Conservation (phyloP, 2,113 vertebrate species). For the Piliocolobus tephrosceles region DNA sequence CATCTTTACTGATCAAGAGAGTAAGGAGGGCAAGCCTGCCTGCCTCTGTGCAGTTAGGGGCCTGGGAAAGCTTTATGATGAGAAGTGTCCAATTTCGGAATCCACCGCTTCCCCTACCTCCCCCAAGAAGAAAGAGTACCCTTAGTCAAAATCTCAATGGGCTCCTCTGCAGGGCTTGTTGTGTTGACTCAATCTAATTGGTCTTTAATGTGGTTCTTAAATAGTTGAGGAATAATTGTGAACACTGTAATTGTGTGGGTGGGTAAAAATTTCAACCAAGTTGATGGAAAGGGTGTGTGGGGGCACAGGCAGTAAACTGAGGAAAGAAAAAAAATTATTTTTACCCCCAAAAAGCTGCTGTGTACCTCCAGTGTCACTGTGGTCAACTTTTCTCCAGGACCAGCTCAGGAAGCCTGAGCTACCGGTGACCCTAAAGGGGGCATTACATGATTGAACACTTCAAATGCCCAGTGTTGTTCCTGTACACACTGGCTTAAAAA, state of each 20-base stretch:
- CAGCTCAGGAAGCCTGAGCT: not conserved
- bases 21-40: not conserved
- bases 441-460: too few species aligned
- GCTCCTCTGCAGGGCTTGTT: not conserved
- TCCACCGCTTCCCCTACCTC: not conserved
- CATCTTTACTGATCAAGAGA: not conserved
- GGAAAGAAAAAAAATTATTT: not conserved
- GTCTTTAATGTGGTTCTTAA: constrained; percentile 29
- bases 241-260: constrained; percentile 4
- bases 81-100: not conserved
- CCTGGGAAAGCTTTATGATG: not conserved
- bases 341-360: not conserved
- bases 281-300: not conserved
- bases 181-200: not conserved
- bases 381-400: not conserved
- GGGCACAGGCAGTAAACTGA: not conserved
- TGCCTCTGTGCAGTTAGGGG: not conserved
- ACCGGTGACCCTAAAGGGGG: not conserved
- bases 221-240: constrained; percentile 25
- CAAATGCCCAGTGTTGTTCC: not conserved
- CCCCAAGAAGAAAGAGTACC: not conserved
- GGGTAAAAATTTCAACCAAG: not conserved
- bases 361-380: not conserved
- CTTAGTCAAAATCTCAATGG: not conserved
- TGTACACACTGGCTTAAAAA: not conserved